Base-by-base conservation (phyloP, 2,888 invertebrate genomes). In the Leptopilina syphax region DNA sequence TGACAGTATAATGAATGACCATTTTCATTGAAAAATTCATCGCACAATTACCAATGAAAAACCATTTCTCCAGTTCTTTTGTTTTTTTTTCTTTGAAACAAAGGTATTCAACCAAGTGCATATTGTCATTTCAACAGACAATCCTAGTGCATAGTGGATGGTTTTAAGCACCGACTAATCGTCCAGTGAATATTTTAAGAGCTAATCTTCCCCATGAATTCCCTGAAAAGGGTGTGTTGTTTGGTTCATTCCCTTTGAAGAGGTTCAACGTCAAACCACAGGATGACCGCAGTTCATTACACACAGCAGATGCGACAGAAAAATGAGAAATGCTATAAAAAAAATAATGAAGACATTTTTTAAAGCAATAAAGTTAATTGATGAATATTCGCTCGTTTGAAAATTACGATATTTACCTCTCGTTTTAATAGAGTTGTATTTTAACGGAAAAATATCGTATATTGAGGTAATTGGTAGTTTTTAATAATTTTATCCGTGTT, bases 101-200 rank as follows among this genome's bases (percentile, higher is more conserved):
- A 65, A 47, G 65, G 66, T 76, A 18, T 65, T 77, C 67, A 65
- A 50, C 68, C 70, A 44, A 65, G 50, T 47, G 44, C 18, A 9
- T 65, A 50, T 60, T 10, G 60, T 63, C 50, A 9, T 78, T 76
- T 68, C 6, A 41, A 73, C n/a, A 41, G 57, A 34, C 73, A 65
- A 65, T 65, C 65, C 65, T 67, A 80, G 76, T 68, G 79, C 80
- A 77, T 60, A 76, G 76, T 68, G 76, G 27, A 27, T 70, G 77
- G 78, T 79, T 83, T 83, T 82, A 84, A 83, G 79, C 81, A 81
- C 77, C 85, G 84, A 84, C 84, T 89, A 89, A 88, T 88, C 87
- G 86, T 83, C 83, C 79, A 79, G 81, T 89, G 88, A 88, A 90
- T 90, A 89, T 89, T 89, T 89, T 84, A 89, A 85, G 84, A 81